A percentile compares a stretch with the other conserved stretches of the same genome.
phyloP scores from a whole-genome alignment of 2,113 vertebrate species.

The Callithrix jacchus region DNA sequence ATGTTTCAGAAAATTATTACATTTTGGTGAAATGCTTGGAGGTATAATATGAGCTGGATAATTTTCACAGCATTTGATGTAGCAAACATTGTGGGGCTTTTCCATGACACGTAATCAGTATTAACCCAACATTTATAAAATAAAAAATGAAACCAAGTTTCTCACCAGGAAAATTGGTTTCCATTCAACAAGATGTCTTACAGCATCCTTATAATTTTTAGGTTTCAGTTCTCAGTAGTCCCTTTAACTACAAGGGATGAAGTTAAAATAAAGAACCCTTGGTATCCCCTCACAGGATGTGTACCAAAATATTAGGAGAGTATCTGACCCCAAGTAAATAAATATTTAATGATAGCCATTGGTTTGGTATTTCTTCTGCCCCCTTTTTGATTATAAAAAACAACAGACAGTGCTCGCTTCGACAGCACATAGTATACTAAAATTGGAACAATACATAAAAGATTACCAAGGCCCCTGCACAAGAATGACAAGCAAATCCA shows the following conservation, averaged over 20 bases:
- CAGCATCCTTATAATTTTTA: slow-evolving; percentile 69
- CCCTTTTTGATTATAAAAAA: background rate
- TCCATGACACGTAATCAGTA: slow-evolving; percentile 78
- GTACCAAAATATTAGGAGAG: slow-evolving; percentile 49
- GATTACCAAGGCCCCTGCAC: too few species aligned
- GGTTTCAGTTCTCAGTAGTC: slow-evolving; percentile 53
- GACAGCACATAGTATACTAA: too few species aligned
- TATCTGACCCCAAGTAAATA: slow-evolving; percentile 41
- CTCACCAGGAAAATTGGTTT: slow-evolving; percentile 80
- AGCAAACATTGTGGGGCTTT: slow-evolving; percentile 66
- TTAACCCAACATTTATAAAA: slow-evolving; percentile 80
- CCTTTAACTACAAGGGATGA: slow-evolving; percentile 57
- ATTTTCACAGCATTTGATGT: slow-evolving; percentile 79
- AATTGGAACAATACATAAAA: too few species aligned
- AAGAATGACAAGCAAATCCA: too few species aligned
- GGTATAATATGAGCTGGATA: slow-evolving; percentile 77
- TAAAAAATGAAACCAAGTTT: slow-evolving; percentile 77
- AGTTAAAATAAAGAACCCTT: slow-evolving; percentile 53
- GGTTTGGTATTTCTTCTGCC: background rate
- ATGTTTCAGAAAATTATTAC: slow-evolving; percentile 78
- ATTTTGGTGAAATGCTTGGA: slow-evolving; percentile 78
- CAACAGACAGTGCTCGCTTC: background rate
- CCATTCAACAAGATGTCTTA: slow-evolving; percentile 73
- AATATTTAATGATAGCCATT: slow-evolving; percentile 46
- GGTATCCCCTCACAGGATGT: background rate